Evolutionary conservation across 2,113 vertebrate genomes (phyloP).

Genomic region (Gallinago jamesoni): DNA sequence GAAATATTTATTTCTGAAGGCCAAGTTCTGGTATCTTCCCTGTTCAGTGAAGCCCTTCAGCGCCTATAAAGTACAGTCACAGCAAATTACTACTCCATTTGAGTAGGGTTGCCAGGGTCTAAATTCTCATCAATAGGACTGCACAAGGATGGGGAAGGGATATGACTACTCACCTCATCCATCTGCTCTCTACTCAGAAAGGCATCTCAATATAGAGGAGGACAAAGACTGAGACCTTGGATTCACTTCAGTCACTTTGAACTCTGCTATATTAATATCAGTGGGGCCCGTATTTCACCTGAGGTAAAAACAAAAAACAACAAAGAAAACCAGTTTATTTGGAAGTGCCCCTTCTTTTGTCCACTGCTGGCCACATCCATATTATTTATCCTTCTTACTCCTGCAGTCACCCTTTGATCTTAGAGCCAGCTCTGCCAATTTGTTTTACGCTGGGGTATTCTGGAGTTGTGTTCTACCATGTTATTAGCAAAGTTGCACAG

Average conservation of each 20-base stretch:
- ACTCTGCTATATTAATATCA: background rate
- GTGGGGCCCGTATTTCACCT: background rate
- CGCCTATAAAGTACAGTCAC: background rate
- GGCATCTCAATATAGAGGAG: background rate
- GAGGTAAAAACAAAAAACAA: background rate
- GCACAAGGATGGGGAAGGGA: background rate
- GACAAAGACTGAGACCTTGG: background rate
- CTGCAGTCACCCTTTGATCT: constrained; percentile 48
- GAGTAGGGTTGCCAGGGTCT: background rate
- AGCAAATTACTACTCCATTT: background rate
- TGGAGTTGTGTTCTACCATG: constrained; percentile 27
- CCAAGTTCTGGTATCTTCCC: constrained; percentile 29
- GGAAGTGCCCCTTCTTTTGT: background rate
- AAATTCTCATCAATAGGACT: background rate
- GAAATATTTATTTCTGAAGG: constrained; percentile 62
- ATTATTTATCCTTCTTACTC: background rate
- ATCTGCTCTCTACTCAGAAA: background rate
- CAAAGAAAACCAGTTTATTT: background rate
- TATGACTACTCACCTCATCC: background rate
- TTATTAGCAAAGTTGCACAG: constrained; percentile 50
- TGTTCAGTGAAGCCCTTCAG: background rate
- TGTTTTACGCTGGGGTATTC: background rate
- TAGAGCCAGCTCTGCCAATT: constrained; percentile 25
- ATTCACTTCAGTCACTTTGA: constrained; percentile 19
- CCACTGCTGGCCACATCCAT: background rate